A percentile compares a stretch with the other conserved stretches of the same genome.
Conservation (phyloP, 2,888 invertebrate genomes). For the Parnassius apollo region DNA sequence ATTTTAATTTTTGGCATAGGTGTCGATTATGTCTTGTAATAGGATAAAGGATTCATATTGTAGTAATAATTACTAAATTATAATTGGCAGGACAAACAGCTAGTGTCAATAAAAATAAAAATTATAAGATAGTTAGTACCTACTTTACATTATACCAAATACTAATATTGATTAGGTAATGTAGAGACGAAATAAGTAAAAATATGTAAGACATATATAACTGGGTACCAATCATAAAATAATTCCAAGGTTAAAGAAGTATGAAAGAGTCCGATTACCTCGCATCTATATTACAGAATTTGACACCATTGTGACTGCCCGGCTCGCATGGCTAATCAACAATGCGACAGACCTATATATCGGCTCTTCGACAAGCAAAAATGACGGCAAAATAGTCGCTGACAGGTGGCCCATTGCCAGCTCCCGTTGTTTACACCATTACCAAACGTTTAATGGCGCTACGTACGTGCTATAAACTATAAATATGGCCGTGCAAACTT, state of each 20-base stretch:
- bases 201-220: no score
- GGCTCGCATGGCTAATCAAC: slow-evolving; percentile 14
- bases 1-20: no score
- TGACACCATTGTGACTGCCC: slow-evolving; percentile 8
- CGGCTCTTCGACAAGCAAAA: slow-evolving; percentile 12
- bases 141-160: no score
- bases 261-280: slow-evolving; percentile 16
- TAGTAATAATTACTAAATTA: no score
- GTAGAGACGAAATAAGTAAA: no score
- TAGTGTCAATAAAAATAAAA: no score
- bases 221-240: no score
- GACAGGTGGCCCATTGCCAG: slow-evolving; percentile 61
- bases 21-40: no score
- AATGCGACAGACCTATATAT: background rate
- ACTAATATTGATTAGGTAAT: no score
- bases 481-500: slow-evolving; percentile 48
- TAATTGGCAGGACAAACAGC: no score
- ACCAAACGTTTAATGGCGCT: slow-evolving; percentile 36
- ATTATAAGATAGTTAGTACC: no score
- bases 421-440: slow-evolving; percentile 55
- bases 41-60: no score
- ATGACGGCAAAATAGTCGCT: slow-evolving; percentile 36
- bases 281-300: slow-evolving; percentile 11
- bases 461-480: slow-evolving; percentile 43
- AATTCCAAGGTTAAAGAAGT: slow-evolving; percentile 14